Percentiles rank a stretch among this genome's conserved stretches.
Evolutionary conservation across 2,797 vertebrate species (phyloP).

Genomic region (Adelosebastes latens): DNA sequence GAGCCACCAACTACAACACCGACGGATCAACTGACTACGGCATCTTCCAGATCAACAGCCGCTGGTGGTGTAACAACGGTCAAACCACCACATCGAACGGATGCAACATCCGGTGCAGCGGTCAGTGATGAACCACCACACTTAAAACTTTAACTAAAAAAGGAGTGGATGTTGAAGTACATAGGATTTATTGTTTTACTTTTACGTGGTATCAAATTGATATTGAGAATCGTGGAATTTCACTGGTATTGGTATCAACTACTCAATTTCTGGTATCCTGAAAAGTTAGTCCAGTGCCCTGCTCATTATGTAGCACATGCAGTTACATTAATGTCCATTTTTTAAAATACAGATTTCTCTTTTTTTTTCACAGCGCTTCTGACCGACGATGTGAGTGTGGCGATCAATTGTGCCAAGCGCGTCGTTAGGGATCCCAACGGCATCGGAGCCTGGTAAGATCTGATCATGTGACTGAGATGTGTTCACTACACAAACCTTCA

Average conservation of each 20-base stretch:
- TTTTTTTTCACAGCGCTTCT: conserved; percentile 54
- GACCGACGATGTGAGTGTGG: conserved; percentile 21
- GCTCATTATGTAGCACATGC: neutral
- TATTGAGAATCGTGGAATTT: too few relatives aligned
- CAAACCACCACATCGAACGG: conserved; percentile 2
- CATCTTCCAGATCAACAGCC: conserved; percentile 87
- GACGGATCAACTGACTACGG: conserved; percentile 80
- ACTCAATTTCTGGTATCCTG: fast-evolving
- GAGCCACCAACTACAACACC: conserved; percentile 62
- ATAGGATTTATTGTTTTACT: too few relatives aligned
- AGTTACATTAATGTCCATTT: neutral
- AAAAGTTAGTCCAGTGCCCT: too few relatives aligned
- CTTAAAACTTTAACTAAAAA: neutral
- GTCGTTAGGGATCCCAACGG: conserved; percentile 65
- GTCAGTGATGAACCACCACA: conserved; percentile 55
- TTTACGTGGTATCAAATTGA: too few relatives aligned
- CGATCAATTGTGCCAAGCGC: conserved; percentile 72
- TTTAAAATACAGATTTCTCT: neutral
- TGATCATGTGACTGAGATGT: neutral
- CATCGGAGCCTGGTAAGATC: conserved; percentile 73
- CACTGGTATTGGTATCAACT: too few relatives aligned
- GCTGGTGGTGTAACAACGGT: conserved; percentile 77
- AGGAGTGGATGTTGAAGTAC: too few relatives aligned
- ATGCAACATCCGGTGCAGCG: conserved; percentile 72
- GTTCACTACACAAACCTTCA: neutral